These are phyloP conservation scores for Brachyrhaphis roseni DNA, from an alignment of 2,797 vertebrate species.

Conservation along the genomic window DNA sequence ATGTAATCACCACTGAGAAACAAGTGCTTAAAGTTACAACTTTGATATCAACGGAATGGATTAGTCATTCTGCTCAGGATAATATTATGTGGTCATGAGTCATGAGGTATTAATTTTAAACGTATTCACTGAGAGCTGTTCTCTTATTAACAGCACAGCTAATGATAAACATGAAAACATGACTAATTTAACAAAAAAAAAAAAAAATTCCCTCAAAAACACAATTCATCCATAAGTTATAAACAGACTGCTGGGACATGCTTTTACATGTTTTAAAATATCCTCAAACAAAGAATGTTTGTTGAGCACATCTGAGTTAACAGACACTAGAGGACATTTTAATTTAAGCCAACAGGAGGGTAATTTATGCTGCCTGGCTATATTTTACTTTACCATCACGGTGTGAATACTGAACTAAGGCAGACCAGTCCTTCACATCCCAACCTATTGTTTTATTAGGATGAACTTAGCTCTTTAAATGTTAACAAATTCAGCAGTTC, in stretches of 20 bases:
- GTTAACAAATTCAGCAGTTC: constrained; percentile 4
- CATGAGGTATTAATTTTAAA: constrained; percentile 3
- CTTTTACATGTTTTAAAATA: neutral
- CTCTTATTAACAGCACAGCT: neutral
- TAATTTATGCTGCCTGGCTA: neutral
- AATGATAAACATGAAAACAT: neutral
- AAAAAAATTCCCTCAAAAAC: neutral
- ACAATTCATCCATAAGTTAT: neutral
- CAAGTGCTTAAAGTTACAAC: constrained; percentile 33
- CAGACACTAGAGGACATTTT: neutral
- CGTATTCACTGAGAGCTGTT: neutral
- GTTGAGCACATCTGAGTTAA: neutral
- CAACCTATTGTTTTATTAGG: neutral
- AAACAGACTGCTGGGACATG: neutral
- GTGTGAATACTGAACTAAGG: neutral
- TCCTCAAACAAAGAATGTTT: constrained; percentile 13
- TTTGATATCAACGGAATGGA: constrained; percentile 22
- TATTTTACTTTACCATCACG: neutral
- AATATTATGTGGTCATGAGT: constrained; percentile 19
- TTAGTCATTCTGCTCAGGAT: constrained; percentile 23
- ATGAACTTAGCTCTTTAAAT: neutral
- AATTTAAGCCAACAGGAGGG: neutral
- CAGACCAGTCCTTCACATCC: neutral
- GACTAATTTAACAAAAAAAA: neutral
- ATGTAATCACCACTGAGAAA: constrained; percentile 23